Base-by-base conservation (phyloP, 2,797 vertebrate species). In the Lerista edwardsae region DNA sequence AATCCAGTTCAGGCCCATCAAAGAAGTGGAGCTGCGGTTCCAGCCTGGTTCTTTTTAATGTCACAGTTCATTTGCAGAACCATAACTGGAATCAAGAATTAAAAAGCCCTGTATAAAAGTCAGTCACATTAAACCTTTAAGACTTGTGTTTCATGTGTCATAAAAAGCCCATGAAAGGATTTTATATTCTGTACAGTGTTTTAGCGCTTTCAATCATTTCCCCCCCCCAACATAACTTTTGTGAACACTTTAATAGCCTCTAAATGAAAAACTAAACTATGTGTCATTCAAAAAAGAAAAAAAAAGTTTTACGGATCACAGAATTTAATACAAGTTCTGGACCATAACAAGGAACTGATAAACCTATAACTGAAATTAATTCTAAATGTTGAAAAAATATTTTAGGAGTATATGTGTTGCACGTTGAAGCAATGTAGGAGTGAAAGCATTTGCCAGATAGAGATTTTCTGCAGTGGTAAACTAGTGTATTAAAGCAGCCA, bases 231-330 rank as follows among this genome's bases (percentile, higher is more conserved):
- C 96, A 96, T 96, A 97, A 97, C 96, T 97, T 97, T 97, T 96
- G 96, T 95, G 96, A 97, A 97, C 96, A 96, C 96, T 97, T 97
- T 97, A 97, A 97, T 96, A 95, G 95, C 95, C 94, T 95, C 96
- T 96, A 97, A 97, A 97, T 97, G 96, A 97, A 97, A 97, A 97
- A 95, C 96, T 96, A 97, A 97, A 97, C 96, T 96, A 96, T 96
- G 95, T 96, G 95, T 96, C 96, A 96, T 96, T 96, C 95, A 96
- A 96, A 94, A 51, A 82, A 76, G 51, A n/a, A 64, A 69, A 94
- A 96, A 96, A 95, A 94, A 91, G 88, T 95, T 97, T 97, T 97
- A 97, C 96, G 96, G 96, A 96, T 97, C 96, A 96, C 94, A 92
- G 96, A 94, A 95, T 96, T 96, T 97, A 96, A 97, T 97, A 94